These are phyloP conservation scores for Nanorana parkeri DNA, from an alignment of 2,113 vertebrate genomes.

Conservation along the genomic window DNA sequence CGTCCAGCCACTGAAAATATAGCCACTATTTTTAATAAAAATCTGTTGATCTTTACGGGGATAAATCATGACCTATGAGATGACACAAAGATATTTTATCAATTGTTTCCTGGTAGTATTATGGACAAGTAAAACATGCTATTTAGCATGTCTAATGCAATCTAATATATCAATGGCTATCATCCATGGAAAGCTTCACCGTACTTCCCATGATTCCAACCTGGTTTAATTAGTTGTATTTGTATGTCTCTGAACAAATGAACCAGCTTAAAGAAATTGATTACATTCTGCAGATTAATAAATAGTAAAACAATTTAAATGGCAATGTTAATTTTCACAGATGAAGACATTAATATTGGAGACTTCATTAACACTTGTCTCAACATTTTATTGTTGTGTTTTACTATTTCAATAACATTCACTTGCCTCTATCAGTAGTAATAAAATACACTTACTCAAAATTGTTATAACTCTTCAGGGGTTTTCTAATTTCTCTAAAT, in stretches of 20 bases:
- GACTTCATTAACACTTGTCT: not conserved
- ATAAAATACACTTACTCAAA: no score
- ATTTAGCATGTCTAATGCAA: not conserved
- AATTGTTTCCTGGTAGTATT: no score
- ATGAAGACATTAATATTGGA: not conserved
- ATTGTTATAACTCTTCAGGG: no score
- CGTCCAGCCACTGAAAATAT: no score
- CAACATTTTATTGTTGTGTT: not conserved
- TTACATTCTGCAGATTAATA: conserved; percentile 33
- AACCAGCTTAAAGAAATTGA: conserved; percentile 29
- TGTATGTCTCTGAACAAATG: conserved; percentile 37
- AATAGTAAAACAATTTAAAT: conserved; percentile 1
- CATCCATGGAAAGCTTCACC: not conserved
- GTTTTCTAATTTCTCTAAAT: no score
- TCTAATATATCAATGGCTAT: not conserved
- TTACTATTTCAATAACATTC: not conserved
- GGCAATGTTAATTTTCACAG: not conserved
- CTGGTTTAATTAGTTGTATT: conserved; percentile 35
- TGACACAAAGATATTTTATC: no score
- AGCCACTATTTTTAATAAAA: no score
- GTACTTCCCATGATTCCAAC: conserved; percentile 10
- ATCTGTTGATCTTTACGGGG: no score
- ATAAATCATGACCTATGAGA: no score
- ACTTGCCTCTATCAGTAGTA: no score
- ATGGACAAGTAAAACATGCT: not conserved